Base-by-base conservation (phyloP, 2,797 vertebrate genomes). In the Enteromius unitaeniatus region DNA sequence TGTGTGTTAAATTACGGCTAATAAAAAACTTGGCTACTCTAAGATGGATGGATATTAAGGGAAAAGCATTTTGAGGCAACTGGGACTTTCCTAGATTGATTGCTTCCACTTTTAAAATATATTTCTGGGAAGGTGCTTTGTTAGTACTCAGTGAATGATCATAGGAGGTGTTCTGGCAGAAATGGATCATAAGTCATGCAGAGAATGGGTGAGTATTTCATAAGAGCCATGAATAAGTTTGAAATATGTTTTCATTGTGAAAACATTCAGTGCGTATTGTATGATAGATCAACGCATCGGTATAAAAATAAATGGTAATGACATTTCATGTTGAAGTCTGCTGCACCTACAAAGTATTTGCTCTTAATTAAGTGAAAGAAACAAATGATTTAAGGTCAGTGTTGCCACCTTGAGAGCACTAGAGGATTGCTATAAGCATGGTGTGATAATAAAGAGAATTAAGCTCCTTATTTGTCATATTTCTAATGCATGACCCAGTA, bases 331-430 rank as follows among this genome's bases (percentile, higher is more conserved):
- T 9, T 55, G 28, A 28, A 75, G 69, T 62, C 28, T 23, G 19
- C n/a, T 49, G 28, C 15, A 31, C 58, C 23, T 15, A 19, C 15
- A 1, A 67, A 42, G 64, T 7, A 70, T 60, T 68, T 34, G 26
- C n/a, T 23, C 26, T 47, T 74, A 55, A 74, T 83, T 53, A 60
- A 78, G 40, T 83, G 65, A 45, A 21, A 37, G 23, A 23, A 42
- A 26, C 28, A 28, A 11, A 34, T 69, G 37, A 67, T 17, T 67
- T 45, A 70, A 51, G 34, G 15, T 0, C 84, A 83, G 76, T 90
- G 86, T 90, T 90, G 90, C 88, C 92, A 90, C 89, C 89, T 90
- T 87, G 82, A 92, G 92, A 88, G 85, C 58, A 65, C 6, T 11
- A 3, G 67, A 69, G 28, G 47, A 58, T 31, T 15, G 13, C 70